Base-by-base conservation (phyloP, 2,797 vertebrate genomes). In the Microtus obscurus region DNA sequence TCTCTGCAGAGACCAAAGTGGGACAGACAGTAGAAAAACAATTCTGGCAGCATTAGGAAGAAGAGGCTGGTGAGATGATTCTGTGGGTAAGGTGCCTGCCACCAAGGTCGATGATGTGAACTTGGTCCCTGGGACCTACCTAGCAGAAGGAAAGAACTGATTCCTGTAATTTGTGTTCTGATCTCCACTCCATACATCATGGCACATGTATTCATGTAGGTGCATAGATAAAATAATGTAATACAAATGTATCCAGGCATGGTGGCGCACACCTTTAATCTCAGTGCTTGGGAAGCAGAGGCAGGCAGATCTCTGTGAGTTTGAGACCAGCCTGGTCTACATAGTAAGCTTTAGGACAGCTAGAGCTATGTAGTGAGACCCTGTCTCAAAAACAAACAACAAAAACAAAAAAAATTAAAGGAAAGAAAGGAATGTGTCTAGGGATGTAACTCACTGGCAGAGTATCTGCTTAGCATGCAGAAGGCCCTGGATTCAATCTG, bases 31-130 rank as follows among this genome's bases (percentile, higher is more conserved):
- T 21, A 53, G 71, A 90, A 59, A 93, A 86, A 63, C n/a, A 29
- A 65, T 67, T 93, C 77, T 74, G 89, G 95, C 94, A 86, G 77
- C 63, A 13, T 45, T 53, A 59, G 90, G 43, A 69, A 27, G 80
- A 56, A 51, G 19, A 34, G 16, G n/a, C 34, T 9, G 11, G 45
- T 4, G 67, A 69, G 21, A 51, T 51, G 45, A 7, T 31, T 10
- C 34, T 16, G 59, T 19, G 19, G 37, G 37, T 10, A 21, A 43
- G 16, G 80, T 2, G 9, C 17, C 59, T 63, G 23, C n/a, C 79
- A 29, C 4, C 78, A 53, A 0, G 48, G 21, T 37, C 4, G 19
- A 59, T 21, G 19, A 59, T 59, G 56, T 59, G 53, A 56, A 25
- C n/a, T 37, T 16, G 53, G 37, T 25, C n/a, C n/a, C 79, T 14